Evolutionary conservation across 2,113 vertebrate genomes (phyloP).

Genomic region (Mungos mungo): DNA sequence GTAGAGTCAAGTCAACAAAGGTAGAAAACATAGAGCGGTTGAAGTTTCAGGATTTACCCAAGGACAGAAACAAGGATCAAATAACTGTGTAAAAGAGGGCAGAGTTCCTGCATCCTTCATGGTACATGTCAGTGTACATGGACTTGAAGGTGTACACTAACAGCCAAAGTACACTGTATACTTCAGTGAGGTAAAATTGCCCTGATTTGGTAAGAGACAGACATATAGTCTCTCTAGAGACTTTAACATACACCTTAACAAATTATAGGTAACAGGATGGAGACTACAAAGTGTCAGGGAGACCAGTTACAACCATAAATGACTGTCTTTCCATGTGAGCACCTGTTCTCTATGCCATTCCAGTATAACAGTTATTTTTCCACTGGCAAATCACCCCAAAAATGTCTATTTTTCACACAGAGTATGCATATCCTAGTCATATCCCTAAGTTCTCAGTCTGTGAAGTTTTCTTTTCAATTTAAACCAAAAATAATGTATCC

Average conservation of each 20-base stretch:
- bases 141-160: background rate
- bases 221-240: background rate
- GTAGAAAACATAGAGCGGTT: background rate
- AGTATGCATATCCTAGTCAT: background rate
- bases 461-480: constrained; percentile 8
- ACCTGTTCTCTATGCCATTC: background rate
- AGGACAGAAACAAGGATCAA: background rate
- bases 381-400: background rate
- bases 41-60: background rate
- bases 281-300: background rate
- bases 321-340: background rate
- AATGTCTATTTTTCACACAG: background rate
- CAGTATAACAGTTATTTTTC: background rate
- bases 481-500: constrained; percentile 49
- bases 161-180: background rate
- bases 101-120: background rate
- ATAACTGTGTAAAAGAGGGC: background rate
- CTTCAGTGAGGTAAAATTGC: background rate
- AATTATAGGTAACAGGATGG: background rate
- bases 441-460: constrained; percentile 5
- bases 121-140: background rate
- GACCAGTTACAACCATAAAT: background rate
- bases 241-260: background rate
- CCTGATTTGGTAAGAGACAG: background rate
- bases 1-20: background rate